Conservation (phyloP, 2,113 vertebrate genomes). For the Setophaga petechia region DNA sequence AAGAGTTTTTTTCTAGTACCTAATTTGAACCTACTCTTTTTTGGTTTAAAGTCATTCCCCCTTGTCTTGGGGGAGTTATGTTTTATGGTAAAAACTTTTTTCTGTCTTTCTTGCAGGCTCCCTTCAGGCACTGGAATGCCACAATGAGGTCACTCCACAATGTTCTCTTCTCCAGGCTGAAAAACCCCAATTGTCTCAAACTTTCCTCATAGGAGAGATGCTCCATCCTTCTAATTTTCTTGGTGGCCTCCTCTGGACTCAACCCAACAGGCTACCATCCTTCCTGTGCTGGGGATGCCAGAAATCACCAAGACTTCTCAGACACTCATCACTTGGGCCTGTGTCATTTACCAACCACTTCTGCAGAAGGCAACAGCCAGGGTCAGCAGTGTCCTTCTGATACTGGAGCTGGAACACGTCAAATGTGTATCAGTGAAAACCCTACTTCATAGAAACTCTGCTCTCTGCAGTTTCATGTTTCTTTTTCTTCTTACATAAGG, state of each 20-base stretch:
- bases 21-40: not conserved
- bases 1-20: not conserved
- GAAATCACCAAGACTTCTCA: not conserved
- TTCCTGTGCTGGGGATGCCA: not conserved
- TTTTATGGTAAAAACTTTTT: not conserved
- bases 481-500: not conserved
- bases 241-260: not conserved
- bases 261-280: accelerated
- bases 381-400: not conserved
- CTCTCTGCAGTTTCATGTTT: not conserved
- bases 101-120: not conserved
- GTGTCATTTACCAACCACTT: not conserved
- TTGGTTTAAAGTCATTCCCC: accelerated
- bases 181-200: not conserved
- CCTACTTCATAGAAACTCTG: not conserved
- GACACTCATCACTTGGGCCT: not conserved
- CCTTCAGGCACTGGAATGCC: not conserved
- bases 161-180: not conserved
- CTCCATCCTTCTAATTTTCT: not conserved
- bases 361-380: not conserved
- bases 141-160: not conserved
- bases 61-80: not conserved
- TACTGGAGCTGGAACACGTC: not conserved
- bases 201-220: not conserved
- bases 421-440: not conserved